phyloP scores from a whole-genome alignment of 2,888 invertebrate genomes.

The Phaedon cochleariae region DNA sequence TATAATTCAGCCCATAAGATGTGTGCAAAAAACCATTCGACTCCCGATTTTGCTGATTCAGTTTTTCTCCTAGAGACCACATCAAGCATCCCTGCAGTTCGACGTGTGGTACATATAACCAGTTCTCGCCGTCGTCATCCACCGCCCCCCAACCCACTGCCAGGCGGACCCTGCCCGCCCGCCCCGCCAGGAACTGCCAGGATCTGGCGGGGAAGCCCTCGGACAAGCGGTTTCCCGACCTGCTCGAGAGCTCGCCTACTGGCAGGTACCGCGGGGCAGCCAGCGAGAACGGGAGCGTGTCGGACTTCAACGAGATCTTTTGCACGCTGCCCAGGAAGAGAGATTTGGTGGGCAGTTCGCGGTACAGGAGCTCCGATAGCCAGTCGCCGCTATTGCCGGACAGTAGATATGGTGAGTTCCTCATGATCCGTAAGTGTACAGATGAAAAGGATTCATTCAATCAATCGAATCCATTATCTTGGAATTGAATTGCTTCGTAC shows the following conservation, averaged over 20 bases:
- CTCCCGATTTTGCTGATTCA: constrained; percentile 29
- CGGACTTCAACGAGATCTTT: constrained; percentile 63
- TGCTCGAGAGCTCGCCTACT: constrained; percentile 56
- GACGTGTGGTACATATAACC: constrained; percentile 62
- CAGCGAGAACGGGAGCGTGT: constrained; percentile 59
- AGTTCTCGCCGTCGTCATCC: constrained; percentile 48
- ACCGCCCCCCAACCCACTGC: constrained; percentile 46
- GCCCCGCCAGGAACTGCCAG: constrained; percentile 51
- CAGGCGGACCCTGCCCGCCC: constrained; percentile 14
- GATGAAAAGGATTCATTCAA: no score
- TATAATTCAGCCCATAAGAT: no score
- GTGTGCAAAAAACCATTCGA: not conserved
- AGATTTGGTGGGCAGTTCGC: constrained; percentile 49
- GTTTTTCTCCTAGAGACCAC: constrained; percentile 62
- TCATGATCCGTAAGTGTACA: no score
- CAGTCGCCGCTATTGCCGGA: constrained; percentile 77
- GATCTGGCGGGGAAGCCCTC: constrained; percentile 47
- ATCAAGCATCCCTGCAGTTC: constrained; percentile 58
- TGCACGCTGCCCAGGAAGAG: constrained; percentile 72
- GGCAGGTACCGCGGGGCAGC: constrained; percentile 35
- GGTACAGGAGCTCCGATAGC: constrained; percentile 68
- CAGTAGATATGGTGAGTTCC: constrained; percentile 67
- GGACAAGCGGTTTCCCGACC: constrained; percentile 57
- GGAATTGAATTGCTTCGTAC: no score
- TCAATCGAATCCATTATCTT: no score